These are phyloP conservation scores for Hystrix brachyura DNA, from an alignment of 2,113 vertebrate species.

Conservation along the genomic window DNA sequence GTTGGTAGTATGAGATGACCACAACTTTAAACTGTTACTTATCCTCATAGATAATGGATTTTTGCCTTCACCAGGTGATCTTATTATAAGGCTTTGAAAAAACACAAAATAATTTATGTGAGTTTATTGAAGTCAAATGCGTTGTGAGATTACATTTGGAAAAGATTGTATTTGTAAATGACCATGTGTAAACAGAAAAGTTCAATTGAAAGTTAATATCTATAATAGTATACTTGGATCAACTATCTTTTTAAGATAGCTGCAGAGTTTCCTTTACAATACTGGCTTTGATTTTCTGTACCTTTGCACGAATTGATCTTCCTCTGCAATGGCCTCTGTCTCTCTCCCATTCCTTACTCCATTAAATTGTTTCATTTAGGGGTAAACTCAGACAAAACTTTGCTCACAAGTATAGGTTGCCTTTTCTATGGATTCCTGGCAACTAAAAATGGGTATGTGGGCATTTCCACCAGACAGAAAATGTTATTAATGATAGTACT, in stretches of 20 bases:
- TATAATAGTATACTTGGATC: background rate
- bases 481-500: conserved; percentile 30
- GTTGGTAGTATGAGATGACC: conserved; percentile 31
- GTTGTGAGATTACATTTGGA: conserved; percentile 83
- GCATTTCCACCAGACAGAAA: conserved; percentile 49
- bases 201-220: conserved; percentile 56
- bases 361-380: conserved; percentile 48
- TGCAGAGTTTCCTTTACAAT: conserved; percentile 53
- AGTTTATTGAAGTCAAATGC: conserved; percentile 81
- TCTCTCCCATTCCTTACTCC: background rate
- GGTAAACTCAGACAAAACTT: conserved; percentile 52
- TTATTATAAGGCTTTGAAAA: conserved; percentile 66
- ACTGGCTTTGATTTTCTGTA: conserved; percentile 54
- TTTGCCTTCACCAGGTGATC: conserved; percentile 85
- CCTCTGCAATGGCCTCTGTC: conserved; percentile 40
- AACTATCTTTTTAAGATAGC: background rate
- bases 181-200: conserved; percentile 19
- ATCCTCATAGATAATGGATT: conserved; percentile 69
- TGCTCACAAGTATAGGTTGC: conserved; percentile 27
- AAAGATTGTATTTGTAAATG: conserved; percentile 67
- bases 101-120: conserved; percentile 53
- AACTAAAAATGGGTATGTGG: conserved; percentile 55
- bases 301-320: conserved; percentile 47
- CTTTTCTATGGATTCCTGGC: conserved; percentile 57
- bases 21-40: conserved; percentile 58